Evolutionary conservation across 2,113 vertebrate genomes (phyloP), one percentile per base, ranked within the genome.

Genomic region (Colius striatus): DNA sequence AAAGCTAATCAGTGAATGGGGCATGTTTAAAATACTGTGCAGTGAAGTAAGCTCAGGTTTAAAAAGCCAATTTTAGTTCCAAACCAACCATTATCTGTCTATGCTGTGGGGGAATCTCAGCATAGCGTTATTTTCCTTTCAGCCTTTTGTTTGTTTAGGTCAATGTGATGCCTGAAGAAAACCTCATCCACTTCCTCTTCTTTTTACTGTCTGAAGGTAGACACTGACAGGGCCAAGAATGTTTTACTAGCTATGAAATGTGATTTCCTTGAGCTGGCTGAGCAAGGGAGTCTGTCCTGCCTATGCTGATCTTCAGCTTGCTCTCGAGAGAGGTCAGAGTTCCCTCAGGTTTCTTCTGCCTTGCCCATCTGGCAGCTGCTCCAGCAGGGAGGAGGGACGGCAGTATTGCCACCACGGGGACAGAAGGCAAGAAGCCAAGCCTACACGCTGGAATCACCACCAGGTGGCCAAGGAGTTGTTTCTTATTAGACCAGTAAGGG

Each of bases 401-500:
- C 48, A 53, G 16, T 60, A 21, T 2, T 27, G 19, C 5, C 5
- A 18, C 11, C 1, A 7, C 77, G 26, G 36, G 45, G 55, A n/a
- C 21, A 27, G 58, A 22, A 89, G 53, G 78, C 63, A 53, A 34
- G 62, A 85, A 43, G 50, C 45, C 29, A 41, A 79, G 34, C 43
- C 55, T 34, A 19, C 25, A 57, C 63, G 67, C 53, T 2, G 30
- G 34, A 90, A 54, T 48, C 1, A 7, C 93, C 95, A 89, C 48
- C 80, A 96, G 89, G 57, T 84, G 96, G 93, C 94, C 78, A 67
- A 62, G 54, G 43, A 25, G n/a, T 32, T 83, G 87, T 50, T 79
- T 58, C 36, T 19, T 51, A 76, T 13, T n/a, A 30, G 50, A 41
- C 41, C 29, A 58, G 62, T 71, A 81, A 75, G 41, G 1, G 5